Conservation (phyloP, 2,113 vertebrate genomes). For the Willisornis vidua region DNA sequence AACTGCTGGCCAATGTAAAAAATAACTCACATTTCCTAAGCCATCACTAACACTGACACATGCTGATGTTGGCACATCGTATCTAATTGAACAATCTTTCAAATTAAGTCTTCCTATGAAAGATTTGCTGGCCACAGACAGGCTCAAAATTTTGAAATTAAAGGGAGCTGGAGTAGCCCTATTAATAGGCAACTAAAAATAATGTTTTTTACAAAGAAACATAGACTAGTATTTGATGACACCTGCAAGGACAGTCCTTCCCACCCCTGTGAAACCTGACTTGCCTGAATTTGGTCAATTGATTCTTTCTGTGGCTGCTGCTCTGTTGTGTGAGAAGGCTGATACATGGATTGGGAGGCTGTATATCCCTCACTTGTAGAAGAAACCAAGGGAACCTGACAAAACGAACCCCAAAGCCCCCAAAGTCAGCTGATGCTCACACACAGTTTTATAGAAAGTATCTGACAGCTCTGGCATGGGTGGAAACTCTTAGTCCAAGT, state of each 20-base stretch:
- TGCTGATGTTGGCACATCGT: not conserved
- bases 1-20: not conserved
- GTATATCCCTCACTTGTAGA: conserved; percentile 85
- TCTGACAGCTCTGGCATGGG: not conserved
- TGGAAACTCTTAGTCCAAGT: not conserved
- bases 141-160: not conserved
- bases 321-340: conserved; percentile 87
- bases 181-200: not conserved
- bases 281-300: conserved; percentile 91
- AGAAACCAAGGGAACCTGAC: conserved; percentile 87
- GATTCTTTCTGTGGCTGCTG: conserved; percentile 86
- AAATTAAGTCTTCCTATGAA: not conserved
- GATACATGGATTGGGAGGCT: conserved; percentile 87
- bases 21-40: not conserved
- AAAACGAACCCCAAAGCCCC: conserved; percentile 44
- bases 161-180: not conserved
- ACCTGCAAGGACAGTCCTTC: not conserved
- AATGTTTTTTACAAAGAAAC: not conserved
- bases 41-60: not conserved
- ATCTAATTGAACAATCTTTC: not conserved
- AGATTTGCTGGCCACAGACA: not conserved
- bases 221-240: not conserved
- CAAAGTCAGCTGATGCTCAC: conserved; percentile 1
- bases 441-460: not conserved
- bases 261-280: conserved; percentile 35